These are phyloP conservation scores for Ephydatia muelleri DNA, from an alignment of 37 sponge, comb jelly and placozoan genomes.

Conservation along the genomic window DNA sequence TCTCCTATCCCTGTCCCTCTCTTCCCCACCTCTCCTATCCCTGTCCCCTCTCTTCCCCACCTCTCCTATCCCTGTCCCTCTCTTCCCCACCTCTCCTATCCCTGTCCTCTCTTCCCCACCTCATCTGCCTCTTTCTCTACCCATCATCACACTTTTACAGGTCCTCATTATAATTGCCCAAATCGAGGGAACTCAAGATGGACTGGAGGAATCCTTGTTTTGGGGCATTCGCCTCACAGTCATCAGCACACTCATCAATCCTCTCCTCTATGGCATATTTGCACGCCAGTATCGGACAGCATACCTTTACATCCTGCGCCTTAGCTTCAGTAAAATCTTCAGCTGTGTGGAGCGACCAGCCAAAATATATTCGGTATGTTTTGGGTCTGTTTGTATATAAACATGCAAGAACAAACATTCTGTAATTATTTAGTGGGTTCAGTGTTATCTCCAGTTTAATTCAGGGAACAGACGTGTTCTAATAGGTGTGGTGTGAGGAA, in stretches of 20 bases:
- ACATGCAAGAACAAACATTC: background rate
- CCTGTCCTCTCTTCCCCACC: background rate
- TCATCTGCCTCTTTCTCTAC: background rate
- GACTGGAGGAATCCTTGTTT: constrained; percentile 42
- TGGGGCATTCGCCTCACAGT: constrained; percentile 77
- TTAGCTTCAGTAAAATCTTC: constrained; percentile 35
- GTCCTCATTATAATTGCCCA: constrained; percentile 22
- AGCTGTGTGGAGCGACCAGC: constrained; percentile 42
- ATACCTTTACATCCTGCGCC: constrained; percentile 50
- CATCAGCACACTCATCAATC: constrained; percentile 67
- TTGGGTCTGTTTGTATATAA: too few species aligned
- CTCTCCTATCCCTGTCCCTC: too few species aligned
- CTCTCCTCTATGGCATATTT: constrained; percentile 72
- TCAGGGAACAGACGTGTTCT: background rate
- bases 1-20: too few species aligned
- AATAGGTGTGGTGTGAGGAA: too few species aligned
- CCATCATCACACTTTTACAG: too few species aligned
- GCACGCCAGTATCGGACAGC: constrained; percentile 75
- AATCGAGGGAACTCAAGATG: background rate
- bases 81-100: too few species aligned
- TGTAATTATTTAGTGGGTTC: too few species aligned
- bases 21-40: too few species aligned
- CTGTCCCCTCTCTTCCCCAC: too few species aligned
- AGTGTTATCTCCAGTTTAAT: too few species aligned
- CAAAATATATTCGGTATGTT: constrained; percentile 52